Base-by-base conservation (phyloP, 1,140 invertebrate species). In the Macrosteles quadrilineatus region DNA sequence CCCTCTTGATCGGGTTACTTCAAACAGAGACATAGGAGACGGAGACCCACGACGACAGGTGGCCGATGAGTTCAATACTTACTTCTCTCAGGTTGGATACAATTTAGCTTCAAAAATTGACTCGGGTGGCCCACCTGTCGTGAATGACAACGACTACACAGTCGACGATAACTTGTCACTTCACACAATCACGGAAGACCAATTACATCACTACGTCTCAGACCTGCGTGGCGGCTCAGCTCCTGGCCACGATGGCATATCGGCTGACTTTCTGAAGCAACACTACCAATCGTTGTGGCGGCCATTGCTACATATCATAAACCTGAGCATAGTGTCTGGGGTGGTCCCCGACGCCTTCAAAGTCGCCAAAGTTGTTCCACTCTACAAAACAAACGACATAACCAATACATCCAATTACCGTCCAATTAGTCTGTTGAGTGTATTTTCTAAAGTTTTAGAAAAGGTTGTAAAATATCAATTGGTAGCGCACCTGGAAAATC, bases 391-490 rank as follows among this genome's bases (percentile, higher is more conserved):
- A 2, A 43, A 31, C 19, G 30, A 65, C 31, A 65, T 65, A 17
- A 30, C 62, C 12, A 29, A 17, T 27, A 65, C 17, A 19, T n/a
- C 23, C 2, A 65, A 65, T 23, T 65, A 1, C 40, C 62, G 62
- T 36, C 62, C 62, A 36, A 32, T 65, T 21, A n/a, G 14, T 23
- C n/a, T 65, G 12, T 29, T 65, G 12, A 65, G 62, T 43, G 29
- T 30, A 32, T 65, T 65, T 17, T n/a, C 30, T 4, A 27, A 65
- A 36, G 30, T 62, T 23, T 30, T 62, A 27, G 57, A 62, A 29
- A 62, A 23, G 27, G 17, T 65, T 36, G 29, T 65, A 12, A 65
- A 65, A 65, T 1, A 65, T 29, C 62, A 65, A 65, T 36, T 65
- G 12, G 29, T 29, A n/a, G n/a, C 27, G 11, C 29, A 32, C 17